phyloP scores from a whole-genome alignment of 2,888 invertebrate species.

The Pterostichus niger region DNA sequence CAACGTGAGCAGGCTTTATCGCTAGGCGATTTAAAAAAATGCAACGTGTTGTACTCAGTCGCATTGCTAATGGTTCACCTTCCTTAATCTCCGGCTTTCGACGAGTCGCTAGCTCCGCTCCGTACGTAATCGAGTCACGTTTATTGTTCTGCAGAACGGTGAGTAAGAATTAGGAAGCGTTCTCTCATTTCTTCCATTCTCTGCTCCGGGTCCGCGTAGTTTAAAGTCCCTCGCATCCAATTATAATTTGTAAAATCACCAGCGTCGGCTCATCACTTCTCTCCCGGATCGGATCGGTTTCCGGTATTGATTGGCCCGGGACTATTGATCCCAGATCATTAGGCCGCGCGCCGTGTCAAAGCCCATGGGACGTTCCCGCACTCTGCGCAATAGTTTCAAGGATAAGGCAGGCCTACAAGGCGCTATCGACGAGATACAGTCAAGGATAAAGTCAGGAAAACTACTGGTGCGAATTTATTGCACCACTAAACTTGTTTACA shows the following conservation, averaged over 20 bases:
- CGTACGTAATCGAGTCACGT: constrained; percentile 61
- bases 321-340: constrained; percentile 64
- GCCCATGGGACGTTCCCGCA: too few relatives aligned
- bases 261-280: constrained; percentile 52
- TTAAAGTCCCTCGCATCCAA: constrained; percentile 58
- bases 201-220: neutral
- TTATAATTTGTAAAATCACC: constrained; percentile 63
- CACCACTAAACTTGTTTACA: too few relatives aligned
- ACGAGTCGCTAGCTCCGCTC: neutral
- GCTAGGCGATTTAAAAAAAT: constrained; percentile 16
- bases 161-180: constrained; percentile 45
- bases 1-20: neutral
- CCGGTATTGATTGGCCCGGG: constrained; percentile 54
- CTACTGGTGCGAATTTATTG: too few relatives aligned
- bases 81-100: constrained; percentile 53
- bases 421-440: too few relatives aligned
- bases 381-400: too few relatives aligned
- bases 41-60: constrained; percentile 11
- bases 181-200: constrained; percentile 7
- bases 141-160: constrained; percentile 48
- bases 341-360: neutral
- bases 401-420: too few relatives aligned
- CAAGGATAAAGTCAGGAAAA: too few relatives aligned
- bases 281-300: constrained; percentile 46
- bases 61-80: neutral